A percentile compares a stretch with the other conserved stretches of the same genome.
Evolutionary conservation across 1,140 invertebrate genomes (phyloP).

Genomic region (Melanaphis sacchari): DNA sequence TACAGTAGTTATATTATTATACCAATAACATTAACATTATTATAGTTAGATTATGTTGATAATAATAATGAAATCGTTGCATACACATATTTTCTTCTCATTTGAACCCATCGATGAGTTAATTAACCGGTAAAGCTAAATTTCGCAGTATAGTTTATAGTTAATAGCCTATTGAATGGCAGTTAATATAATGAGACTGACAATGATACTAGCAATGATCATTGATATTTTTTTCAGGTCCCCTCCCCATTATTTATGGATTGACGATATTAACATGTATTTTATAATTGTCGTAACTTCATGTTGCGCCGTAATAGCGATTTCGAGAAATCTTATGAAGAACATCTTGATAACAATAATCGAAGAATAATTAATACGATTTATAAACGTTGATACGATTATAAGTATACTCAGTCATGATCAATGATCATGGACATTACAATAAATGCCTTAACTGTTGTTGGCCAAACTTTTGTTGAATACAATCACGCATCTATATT

Average conservation of each 20-base stretch:
- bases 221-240: not conserved
- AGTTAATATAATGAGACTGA: not conserved
- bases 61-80: not conserved
- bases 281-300: not conserved
- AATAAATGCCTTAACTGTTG: slow-evolving; percentile 40
- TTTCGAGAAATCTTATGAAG: not conserved
- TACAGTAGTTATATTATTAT: slow-evolving; percentile 10
- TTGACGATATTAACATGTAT: not conserved
- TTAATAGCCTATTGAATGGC: not conserved
- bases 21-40: not conserved
- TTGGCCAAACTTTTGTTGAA: slow-evolving; percentile 12
- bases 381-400: slow-evolving; percentile 4
- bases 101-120: not conserved
- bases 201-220: not conserved
- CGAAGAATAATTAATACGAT: slow-evolving; percentile 42
- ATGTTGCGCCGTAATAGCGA: slow-evolving; percentile 32
- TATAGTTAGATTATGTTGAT: not conserved
- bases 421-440: not conserved
- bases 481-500: not conserved
- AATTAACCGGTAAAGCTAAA: not conserved
- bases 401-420: slow-evolving; percentile 1
- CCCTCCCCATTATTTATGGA: not conserved
- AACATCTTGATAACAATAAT: slow-evolving; percentile 14
- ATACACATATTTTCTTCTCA: not conserved
- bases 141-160: not conserved